These are phyloP conservation scores for Strigamia maritima DNA, from an alignment of 2,888 invertebrate genomes.

Conservation along the genomic window DNA sequence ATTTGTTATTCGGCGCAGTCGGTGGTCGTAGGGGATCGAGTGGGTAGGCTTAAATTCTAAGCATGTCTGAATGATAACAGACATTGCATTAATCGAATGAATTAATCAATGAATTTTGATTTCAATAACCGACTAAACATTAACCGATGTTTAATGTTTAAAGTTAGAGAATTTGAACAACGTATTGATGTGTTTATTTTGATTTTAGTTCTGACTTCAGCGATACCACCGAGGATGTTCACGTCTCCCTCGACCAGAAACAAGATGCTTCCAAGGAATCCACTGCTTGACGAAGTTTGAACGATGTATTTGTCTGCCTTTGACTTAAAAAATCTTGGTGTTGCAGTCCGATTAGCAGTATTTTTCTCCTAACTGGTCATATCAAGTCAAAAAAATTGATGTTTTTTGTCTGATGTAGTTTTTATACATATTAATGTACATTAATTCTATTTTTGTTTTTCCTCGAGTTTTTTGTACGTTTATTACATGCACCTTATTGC, in stretches of 20 bases:
- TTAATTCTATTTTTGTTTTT: not conserved
- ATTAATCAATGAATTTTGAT: not conserved
- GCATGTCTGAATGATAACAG: conserved; percentile 42
- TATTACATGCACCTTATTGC: not conserved
- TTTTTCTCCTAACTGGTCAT: conserved; percentile 5
- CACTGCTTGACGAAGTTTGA: not conserved
- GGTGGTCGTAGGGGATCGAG: conserved; percentile 43
- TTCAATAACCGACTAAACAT: not conserved
- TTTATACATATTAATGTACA: conserved; percentile 3
- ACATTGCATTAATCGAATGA: not conserved
- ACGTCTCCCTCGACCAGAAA: not conserved
- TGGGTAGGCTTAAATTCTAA: conserved; percentile 45
- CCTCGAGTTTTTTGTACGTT: not conserved
- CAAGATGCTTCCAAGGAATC: not conserved
- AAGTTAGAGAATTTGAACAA: not conserved
- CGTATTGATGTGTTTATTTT: not conserved
- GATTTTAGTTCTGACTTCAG: not conserved
- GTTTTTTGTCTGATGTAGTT: not conserved
- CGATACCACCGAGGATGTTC: not conserved
- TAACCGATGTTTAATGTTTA: not conserved
- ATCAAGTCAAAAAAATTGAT: conserved; percentile 12
- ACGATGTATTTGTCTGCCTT: not conserved
- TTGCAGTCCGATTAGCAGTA: not conserved
- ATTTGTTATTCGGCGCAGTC: conserved; percentile 40
- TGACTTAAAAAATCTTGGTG: not conserved